Percentiles rank a stretch among this genome's conserved stretches.
These are phyloP conservation scores for Stomatorhinus ivindoensis DNA, from an alignment of 2,113 vertebrate species.

Conservation along the genomic window DNA sequence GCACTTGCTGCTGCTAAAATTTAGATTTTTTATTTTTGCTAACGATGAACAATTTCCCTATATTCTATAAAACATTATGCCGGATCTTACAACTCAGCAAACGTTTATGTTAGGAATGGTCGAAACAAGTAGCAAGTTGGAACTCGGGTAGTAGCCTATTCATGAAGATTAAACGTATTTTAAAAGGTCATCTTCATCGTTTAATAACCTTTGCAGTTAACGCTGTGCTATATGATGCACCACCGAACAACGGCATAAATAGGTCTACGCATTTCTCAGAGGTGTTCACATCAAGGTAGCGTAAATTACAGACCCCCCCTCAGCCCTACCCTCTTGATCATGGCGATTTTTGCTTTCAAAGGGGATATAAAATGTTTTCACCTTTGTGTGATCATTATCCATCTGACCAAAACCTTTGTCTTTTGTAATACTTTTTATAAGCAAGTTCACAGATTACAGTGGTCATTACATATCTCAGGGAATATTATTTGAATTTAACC, in stretches of 20 bases:
- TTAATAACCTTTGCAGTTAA: background rate
- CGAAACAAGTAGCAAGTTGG: background rate
- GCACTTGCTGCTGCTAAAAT: background rate
- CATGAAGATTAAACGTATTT: background rate
- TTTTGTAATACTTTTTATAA: background rate
- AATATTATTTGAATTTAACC: background rate
- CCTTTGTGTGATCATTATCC: background rate
- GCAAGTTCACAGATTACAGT: background rate
- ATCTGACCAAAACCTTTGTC: background rate
- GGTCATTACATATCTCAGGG: background rate
- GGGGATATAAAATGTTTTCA: background rate
- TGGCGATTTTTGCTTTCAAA: too few species aligned
- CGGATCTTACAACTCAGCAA: background rate
- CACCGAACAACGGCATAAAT: background rate
- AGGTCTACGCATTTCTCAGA: background rate
- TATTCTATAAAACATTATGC: background rate
- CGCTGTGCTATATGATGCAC: background rate
- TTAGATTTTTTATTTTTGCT: background rate
- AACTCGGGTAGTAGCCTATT: background rate
- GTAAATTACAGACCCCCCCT: background rate
- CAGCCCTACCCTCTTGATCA: too few species aligned
- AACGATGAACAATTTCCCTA: background rate
- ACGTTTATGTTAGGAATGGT: background rate
- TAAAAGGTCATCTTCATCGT: background rate
- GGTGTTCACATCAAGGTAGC: background rate